phyloP scores from a whole-genome alignment of 2,113 vertebrate genomes.

The Eonycteris spelaea region DNA sequence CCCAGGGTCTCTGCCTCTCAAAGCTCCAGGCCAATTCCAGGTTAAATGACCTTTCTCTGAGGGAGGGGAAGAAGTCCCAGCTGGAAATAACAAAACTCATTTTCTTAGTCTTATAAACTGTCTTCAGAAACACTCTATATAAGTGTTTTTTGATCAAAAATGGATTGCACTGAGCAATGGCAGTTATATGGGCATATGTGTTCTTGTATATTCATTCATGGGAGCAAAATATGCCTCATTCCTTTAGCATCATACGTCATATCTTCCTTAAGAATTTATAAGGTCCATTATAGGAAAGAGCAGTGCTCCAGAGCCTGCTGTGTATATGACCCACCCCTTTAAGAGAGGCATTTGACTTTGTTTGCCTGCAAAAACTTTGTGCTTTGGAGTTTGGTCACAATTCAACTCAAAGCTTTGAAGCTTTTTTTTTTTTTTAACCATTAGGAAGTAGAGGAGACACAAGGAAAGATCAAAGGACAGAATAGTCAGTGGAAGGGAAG shows the following conservation, averaged over 20 bases:
- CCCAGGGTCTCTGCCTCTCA: background rate
- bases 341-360: background rate
- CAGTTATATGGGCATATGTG: background rate
- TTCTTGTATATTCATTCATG: background rate
- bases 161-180: background rate
- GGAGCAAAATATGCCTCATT: background rate
- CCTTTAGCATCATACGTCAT: background rate
- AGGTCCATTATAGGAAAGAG: background rate
- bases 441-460: background rate
- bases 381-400: background rate
- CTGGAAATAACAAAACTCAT: background rate
- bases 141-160: background rate
- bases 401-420: background rate
- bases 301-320: background rate
- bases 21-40: background rate
- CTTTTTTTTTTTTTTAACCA: background rate
- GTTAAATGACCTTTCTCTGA: background rate
- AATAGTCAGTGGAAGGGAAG: background rate
- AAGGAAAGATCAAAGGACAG: background rate
- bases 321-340: background rate
- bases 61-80: background rate
- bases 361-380: background rate
- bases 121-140: background rate
- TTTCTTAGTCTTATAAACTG: background rate
- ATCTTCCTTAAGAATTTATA: background rate